Percentiles rank a stretch among this genome's conserved stretches.
Evolutionary conservation across 1,140 invertebrate species (phyloP).

Genomic region (Cotesia chilonis): DNA sequence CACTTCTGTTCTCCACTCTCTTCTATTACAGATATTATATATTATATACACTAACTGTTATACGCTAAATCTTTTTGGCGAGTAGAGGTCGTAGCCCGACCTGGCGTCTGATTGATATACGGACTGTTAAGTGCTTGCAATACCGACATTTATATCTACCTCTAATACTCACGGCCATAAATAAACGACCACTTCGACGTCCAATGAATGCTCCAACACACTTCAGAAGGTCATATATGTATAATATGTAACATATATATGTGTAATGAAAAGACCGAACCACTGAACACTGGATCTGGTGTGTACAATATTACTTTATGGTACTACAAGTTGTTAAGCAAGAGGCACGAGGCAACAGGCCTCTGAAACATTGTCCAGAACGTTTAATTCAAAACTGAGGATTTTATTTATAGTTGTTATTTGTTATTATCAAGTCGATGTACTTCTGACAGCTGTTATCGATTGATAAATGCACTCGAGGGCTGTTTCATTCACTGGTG

Average conservation of each 20-base stretch:
- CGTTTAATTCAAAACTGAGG: constrained; percentile 36
- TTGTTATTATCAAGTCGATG: no score
- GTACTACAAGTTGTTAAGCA: constrained; percentile 18
- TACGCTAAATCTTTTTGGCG: constrained; percentile 25
- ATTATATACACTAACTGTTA: no score
- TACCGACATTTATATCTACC: constrained; percentile 65
- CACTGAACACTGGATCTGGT: background rate
- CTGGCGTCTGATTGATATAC: constrained; percentile 66
- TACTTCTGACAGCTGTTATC: no score
- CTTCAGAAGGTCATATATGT: constrained; percentile 4
- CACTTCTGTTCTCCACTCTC: constrained; percentile 21
- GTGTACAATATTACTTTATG: background rate
- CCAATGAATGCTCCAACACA: constrained; percentile 33
- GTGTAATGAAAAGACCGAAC: no score
- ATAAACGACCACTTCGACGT: constrained; percentile 56
- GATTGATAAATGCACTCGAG: no score
- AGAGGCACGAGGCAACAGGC: constrained; percentile 37
- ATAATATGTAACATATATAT: no score
- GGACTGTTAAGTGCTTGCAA: constrained; percentile 66
- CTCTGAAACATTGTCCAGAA: constrained; percentile 54
- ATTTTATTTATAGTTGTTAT: constrained; percentile 31
- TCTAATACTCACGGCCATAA: constrained; percentile 64
- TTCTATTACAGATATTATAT: background rate
- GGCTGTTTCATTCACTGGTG: no score
- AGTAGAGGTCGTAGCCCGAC: constrained; percentile 45